phyloP scores from a whole-genome alignment of 1,140 invertebrate species.

The Magallana angulata region DNA sequence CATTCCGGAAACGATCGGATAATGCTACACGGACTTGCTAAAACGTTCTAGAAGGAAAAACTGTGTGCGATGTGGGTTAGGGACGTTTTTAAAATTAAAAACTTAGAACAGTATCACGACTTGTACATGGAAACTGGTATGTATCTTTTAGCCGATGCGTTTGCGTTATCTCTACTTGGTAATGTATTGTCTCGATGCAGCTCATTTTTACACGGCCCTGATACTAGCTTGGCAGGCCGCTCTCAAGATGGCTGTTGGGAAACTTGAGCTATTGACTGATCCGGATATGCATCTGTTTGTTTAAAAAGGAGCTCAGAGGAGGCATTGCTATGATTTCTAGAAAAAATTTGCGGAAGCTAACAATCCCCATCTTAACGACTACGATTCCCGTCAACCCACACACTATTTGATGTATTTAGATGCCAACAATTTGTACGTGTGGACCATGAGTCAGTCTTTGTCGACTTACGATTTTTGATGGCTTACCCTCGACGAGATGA shows the following conservation, averaged over 20 bases:
- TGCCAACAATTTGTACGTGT: conserved; percentile 70
- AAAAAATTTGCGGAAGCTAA: conserved; percentile 34
- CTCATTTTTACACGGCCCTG: too few relatives aligned
- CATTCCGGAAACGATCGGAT: neutral
- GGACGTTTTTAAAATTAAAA: neutral
- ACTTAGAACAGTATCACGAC: conserved; percentile 49
- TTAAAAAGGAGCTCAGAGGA: neutral
- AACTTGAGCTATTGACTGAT: neutral
- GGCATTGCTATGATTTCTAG: conserved; percentile 12
- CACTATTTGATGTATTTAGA: conserved; percentile 66
- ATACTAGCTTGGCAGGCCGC: too few relatives aligned
- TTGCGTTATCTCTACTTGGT: too few relatives aligned
- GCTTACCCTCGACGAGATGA: neutral
- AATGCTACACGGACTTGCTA: conserved; percentile 4
- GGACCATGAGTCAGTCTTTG: conserved; percentile 37
- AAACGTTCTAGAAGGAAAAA: neutral
- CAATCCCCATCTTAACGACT: conserved; percentile 36
- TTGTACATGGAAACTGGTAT: too few relatives aligned
- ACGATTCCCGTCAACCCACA: conserved; percentile 24
- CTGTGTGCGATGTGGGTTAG: neutral
- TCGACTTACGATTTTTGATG: conserved; percentile 35
- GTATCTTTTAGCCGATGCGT: too few relatives aligned
- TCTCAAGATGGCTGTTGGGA: too few relatives aligned
- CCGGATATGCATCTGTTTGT: conserved; percentile 58
- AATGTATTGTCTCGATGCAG: too few relatives aligned